Base-by-base conservation (phyloP, 92 coral and sea anemone genomes). In the Blastomussa wellsi region DNA sequence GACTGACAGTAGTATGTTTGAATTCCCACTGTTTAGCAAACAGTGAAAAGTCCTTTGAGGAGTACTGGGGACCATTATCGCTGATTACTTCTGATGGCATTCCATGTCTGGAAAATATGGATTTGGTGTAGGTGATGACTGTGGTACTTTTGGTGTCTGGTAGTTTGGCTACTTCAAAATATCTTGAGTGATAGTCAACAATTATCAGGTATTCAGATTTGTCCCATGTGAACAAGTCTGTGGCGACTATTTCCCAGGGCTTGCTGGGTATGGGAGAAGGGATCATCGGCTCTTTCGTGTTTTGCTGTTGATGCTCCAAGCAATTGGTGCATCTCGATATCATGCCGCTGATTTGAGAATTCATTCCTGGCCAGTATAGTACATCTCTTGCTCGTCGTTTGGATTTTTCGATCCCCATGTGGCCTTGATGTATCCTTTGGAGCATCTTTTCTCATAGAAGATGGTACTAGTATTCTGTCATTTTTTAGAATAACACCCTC, bases 311-410 rank as follows among this genome's bases (percentile, higher is more conserved):
- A 73, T 89, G 91, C 78, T 87, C 82, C 39, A 79, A 62, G 57
- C 93, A 86, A 22, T 59, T 80, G 55, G 87, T 89, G 89, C 93
- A 83, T 93, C 90, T 70, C 12, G 89, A 84, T 44, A 90, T 80
- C 88, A 83, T 90, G 33, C 77, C 84, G 35, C 41, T 70, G 57
- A 92, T 90, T 74, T 90, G 79, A 28, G 75, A 84, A 19, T 79
- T 79, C 90, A 89, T 86, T 76, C 81, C 44, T 31, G 81, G 62
- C 24, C 62, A 53, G 26, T 53, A 53, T 16, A 89, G 65, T 20
- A 87, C 87, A 71, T 92, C 91, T 89, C 89, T 88, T 17, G 93
- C 93, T 79, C 95, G 55, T 60, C 82, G 48, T 52, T 90, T 90
- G 75, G 85, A 85, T 67, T 78, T 78, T 55, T 88, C 94, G 29